phyloP scores from a whole-genome alignment of 2,113 vertebrate species.

The Laterallus jamaicensis region DNA sequence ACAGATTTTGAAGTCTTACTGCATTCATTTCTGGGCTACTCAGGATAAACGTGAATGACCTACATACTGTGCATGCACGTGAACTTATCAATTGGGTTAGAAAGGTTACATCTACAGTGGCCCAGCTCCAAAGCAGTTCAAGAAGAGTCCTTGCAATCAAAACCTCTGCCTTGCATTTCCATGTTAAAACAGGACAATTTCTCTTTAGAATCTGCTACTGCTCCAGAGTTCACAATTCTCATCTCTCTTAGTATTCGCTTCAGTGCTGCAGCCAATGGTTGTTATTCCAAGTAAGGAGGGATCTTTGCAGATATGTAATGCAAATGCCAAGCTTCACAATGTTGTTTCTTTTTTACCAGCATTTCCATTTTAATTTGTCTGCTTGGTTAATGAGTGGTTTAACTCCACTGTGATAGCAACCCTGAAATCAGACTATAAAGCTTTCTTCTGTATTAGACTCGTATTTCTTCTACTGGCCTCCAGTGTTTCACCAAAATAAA shows the following conservation, averaged over 20 bases:
- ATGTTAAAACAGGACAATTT: neutral
- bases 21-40: neutral
- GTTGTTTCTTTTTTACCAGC: neutral
- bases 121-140: neutral
- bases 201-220: neutral
- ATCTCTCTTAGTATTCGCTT: neutral
- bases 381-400: neutral
- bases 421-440: neutral
- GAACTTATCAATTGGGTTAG: conserved; percentile 25
- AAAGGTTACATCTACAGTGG: neutral
- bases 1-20: neutral
- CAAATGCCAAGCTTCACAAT: neutral
- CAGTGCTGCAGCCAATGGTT: neutral
- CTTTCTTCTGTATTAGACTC: neutral
- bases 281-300: neutral
- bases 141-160: neutral
- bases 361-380: neutral
- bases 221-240: neutral
- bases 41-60: neutral
- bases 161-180: neutral
- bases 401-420: neutral
- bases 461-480: neutral
- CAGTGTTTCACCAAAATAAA: neutral
- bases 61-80: neutral
- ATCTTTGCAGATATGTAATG: neutral